Conservation (phyloP, 2,113 vertebrate species). For the Conger conger region DNA sequence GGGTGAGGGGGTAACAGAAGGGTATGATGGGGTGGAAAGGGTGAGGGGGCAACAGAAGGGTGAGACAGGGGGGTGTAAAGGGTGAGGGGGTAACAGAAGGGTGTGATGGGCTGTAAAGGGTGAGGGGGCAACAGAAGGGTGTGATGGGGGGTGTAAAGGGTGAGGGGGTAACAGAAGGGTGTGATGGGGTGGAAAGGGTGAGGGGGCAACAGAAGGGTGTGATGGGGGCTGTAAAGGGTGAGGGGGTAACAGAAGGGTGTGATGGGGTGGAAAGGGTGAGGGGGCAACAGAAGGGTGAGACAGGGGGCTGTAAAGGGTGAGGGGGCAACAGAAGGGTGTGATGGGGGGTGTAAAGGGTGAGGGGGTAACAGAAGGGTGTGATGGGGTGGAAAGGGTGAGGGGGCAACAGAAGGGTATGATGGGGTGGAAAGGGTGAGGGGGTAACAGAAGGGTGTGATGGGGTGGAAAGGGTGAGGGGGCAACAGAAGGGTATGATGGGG, state of each 20-base stretch:
- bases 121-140: constrained; percentile 38
- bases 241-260: constrained; percentile 33
- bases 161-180: constrained; percentile 38
- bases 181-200: constrained; percentile 61
- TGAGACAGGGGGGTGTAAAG: constrained; percentile 55
- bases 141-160: constrained; percentile 54
- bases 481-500: constrained; percentile 39
- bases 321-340: constrained; percentile 32
- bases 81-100: constrained; percentile 44
- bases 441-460: constrained; percentile 4
- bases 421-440: constrained; percentile 61
- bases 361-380: constrained; percentile 33
- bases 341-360: constrained; percentile 56
- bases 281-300: constrained; percentile 25
- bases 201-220: constrained; percentile 33
- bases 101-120: constrained; percentile 60
- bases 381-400: constrained; percentile 63
- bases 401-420: neutral
- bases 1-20: no score
- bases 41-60: constrained; percentile 41
- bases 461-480: no score
- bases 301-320: constrained; percentile 64
- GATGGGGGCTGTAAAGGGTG: no score
- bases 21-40: constrained; percentile 58
- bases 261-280: constrained; percentile 62